These are phyloP conservation scores for Sarcophaga carnaria DNA, from an alignment of 2,888 invertebrate genomes.

Conservation along the genomic window DNA sequence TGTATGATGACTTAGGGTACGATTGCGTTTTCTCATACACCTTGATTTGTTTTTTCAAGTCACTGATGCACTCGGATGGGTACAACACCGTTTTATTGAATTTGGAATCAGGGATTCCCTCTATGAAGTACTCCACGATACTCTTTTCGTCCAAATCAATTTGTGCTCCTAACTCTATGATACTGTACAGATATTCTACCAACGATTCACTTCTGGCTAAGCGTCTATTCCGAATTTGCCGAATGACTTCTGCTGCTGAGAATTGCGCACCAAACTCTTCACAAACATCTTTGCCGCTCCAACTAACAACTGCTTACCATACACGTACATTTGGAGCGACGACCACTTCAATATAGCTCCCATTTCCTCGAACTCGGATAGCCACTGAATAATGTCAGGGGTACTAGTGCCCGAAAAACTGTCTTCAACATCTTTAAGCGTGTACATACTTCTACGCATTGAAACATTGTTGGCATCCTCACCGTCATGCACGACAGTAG, in stretches of 20 bases:
- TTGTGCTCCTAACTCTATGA: slow-evolving; percentile 48
- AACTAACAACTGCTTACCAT: too few relatives aligned
- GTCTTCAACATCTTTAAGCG: slow-evolving; percentile 48
- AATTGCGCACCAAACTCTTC: slow-evolving; percentile 51
- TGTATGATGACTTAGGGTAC: slow-evolving; percentile 1
- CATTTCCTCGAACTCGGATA: slow-evolving; percentile 36
- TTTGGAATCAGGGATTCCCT: slow-evolving; percentile 6
- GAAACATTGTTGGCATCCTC: too few relatives aligned
- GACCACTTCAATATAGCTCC: slow-evolving; percentile 43
- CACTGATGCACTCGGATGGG: slow-evolving; percentile 7
- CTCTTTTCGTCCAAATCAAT: too few relatives aligned
- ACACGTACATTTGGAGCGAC: slow-evolving; percentile 27
- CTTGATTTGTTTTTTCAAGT: slow-evolving; percentile 16
- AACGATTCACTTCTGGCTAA: slow-evolving; percentile 43
- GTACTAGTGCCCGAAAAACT: neutral
- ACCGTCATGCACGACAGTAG: too few relatives aligned
- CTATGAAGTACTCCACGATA: too few relatives aligned
- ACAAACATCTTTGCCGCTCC: slow-evolving; percentile 30
- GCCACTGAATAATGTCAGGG: too few relatives aligned
- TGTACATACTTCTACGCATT: slow-evolving; percentile 1
- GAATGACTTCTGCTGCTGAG: slow-evolving; percentile 51
- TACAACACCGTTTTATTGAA: slow-evolving; percentile 16
- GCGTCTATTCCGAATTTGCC: slow-evolving; percentile 39
- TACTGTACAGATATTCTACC: slow-evolving; percentile 57
- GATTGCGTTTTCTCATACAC: slow-evolving; percentile 29